phyloP scores from a whole-genome alignment of 2,888 invertebrate species.

The Chrysina gloriosa region DNA sequence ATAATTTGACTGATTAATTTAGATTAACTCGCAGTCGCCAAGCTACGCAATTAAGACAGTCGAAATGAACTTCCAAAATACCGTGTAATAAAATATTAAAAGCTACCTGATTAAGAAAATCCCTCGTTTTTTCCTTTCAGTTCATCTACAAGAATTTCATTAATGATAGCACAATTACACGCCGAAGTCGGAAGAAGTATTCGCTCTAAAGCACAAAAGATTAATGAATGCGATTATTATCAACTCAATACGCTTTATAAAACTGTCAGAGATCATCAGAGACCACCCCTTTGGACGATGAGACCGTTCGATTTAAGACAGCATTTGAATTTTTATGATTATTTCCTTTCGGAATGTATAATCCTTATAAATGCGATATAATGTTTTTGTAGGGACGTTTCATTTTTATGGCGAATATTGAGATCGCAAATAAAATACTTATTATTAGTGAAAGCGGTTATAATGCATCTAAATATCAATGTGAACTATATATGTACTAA shows the following conservation, averaged over 20 bases:
- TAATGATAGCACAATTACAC: slow-evolving; percentile 31
- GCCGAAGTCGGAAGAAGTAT: slow-evolving; percentile 8
- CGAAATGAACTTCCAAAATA: slow-evolving; percentile 1
- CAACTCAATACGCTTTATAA: slow-evolving; percentile 14
- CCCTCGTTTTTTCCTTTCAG: slow-evolving; percentile 5
- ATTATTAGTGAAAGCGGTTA: background rate
- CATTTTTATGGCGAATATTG: background rate
- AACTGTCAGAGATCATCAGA: slow-evolving; percentile 14
- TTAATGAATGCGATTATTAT: slow-evolving; percentile 26
- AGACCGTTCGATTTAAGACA: background rate
- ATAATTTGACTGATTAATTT: too few species aligned
- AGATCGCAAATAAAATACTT: background rate
- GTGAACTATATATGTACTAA: too few species aligned
- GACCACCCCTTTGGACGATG: background rate
- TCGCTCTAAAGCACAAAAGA: slow-evolving; percentile 21
- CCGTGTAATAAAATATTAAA: slow-evolving; percentile 28
- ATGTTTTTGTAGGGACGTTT: background rate
- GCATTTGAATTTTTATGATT: slow-evolving; percentile 28
- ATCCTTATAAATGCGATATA: background rate
- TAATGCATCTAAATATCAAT: too few species aligned
- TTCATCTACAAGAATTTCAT: slow-evolving; percentile 30
- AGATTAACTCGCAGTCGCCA: too few species aligned
- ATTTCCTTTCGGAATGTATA: slow-evolving; percentile 8
- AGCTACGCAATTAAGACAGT: background rate
- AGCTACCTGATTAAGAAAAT: background rate